Evolutionary conservation across 2,888 invertebrate species (phyloP).

Genomic region (Scrobipalpa atriplicella): DNA sequence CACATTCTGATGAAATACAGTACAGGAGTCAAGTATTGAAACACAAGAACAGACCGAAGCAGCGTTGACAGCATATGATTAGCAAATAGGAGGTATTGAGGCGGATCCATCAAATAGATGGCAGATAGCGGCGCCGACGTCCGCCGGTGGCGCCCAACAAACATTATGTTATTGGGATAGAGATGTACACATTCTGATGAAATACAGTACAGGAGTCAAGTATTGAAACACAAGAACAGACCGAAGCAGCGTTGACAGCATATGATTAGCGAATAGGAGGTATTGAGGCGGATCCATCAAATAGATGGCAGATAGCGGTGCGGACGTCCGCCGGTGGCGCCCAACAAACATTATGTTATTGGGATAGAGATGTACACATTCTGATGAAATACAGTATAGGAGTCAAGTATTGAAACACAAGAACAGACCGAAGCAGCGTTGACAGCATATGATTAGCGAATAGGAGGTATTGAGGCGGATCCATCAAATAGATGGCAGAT

Average conservation of each 20-base stretch:
- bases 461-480: slow-evolving; percentile 32
- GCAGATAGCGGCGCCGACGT: slow-evolving; percentile 36
- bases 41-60: not conserved
- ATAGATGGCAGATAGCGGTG: slow-evolving; percentile 69
- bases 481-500: slow-evolving; percentile 76
- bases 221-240: not conserved
- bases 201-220: not conserved
- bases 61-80: slow-evolving; percentile 17
- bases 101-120: slow-evolving; percentile 75
- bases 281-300: slow-evolving; percentile 58
- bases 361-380: slow-evolving; percentile 51
- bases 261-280: slow-evolving; percentile 17
- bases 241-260: not conserved
- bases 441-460: slow-evolving; percentile 19
- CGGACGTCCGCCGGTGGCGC: slow-evolving; percentile 41
- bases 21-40: not conserved
- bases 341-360: slow-evolving; percentile 72
- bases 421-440: not conserved
- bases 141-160: slow-evolving; percentile 67
- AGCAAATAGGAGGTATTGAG: slow-evolving; percentile 10
- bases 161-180: slow-evolving; percentile 11
- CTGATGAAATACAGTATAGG: not conserved
- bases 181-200: not conserved
- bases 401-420: not conserved
- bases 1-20: not conserved